A percentile compares a stretch with the other conserved stretches of the same genome.
Conservation (phyloP, 2,113 vertebrate species). For the Pardalotus punctatus region DNA sequence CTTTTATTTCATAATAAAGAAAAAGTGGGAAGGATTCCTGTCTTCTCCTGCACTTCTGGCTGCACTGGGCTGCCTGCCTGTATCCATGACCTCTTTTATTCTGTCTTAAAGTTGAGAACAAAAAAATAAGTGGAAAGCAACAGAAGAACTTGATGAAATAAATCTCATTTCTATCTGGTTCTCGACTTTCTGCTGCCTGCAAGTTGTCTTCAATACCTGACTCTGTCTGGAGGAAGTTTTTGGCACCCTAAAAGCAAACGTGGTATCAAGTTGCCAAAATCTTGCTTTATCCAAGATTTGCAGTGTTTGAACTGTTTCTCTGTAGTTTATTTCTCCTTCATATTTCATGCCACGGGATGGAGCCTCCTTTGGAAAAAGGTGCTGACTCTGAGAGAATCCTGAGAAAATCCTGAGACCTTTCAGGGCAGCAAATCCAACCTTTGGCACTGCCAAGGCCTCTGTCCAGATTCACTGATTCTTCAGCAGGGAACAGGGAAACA, state of each 20-base stretch:
- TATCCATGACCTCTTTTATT: neutral
- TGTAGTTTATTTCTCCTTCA: neutral
- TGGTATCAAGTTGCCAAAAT: too few relatives aligned
- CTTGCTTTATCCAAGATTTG: neutral
- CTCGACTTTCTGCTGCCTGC: neutral
- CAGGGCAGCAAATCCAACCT: neutral
- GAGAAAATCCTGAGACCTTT: too few relatives aligned
- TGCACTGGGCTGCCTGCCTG: neutral
- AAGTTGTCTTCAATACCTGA: neutral
- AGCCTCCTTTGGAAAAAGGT: neutral
- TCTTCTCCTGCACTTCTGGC: neutral
- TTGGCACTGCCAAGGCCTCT: neutral
- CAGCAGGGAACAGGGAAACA: neutral
- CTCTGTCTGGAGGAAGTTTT: neutral
- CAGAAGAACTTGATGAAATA: neutral
- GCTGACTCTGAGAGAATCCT: too few relatives aligned
- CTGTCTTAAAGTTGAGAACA: neutral
- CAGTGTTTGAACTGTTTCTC: neutral
- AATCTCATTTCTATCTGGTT: neutral
- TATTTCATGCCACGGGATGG: neutral
- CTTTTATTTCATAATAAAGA: neutral
- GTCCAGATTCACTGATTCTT: neutral
- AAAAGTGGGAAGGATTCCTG: neutral
- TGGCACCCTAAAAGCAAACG: neutral
- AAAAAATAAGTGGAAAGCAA: neutral